These are phyloP conservation scores for Thermophis baileyi DNA, from an alignment of 2,113 vertebrate species.

Conservation along the genomic window DNA sequence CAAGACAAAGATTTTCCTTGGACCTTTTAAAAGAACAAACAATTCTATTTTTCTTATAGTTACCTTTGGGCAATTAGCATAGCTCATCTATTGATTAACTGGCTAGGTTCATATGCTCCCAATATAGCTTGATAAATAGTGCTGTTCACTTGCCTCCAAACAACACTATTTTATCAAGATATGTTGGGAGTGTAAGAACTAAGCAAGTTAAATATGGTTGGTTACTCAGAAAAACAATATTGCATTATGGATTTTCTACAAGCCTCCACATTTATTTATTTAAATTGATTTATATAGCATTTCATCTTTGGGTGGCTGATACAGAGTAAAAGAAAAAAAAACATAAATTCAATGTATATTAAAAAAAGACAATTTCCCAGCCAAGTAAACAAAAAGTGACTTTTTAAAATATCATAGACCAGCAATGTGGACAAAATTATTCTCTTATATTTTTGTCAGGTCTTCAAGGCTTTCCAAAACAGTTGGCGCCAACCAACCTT, in stretches of 20 bases:
- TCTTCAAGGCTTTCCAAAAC: not conserved
- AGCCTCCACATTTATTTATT: not conserved
- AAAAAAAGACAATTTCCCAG: not conserved
- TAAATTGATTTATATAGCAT: not conserved
- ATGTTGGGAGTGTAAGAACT: not conserved
- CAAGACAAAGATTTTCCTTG: constrained; percentile 6
- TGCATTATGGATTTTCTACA: not conserved
- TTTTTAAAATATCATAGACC: not conserved
- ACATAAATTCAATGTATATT: not conserved
- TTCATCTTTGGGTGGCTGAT: not conserved
- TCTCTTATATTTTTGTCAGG: not conserved
- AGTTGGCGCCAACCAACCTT: not conserved
- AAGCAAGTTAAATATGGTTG: not conserved
- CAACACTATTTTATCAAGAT: not conserved
- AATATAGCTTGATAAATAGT: constrained; percentile 37
- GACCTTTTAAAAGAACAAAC: constrained; percentile 9
- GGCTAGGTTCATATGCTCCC: constrained; percentile 20
- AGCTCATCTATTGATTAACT: not conserved
- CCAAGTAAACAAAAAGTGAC: not conserved
- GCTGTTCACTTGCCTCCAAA: constrained; percentile 31
- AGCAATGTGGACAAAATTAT: not conserved
- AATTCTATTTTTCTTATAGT: not conserved
- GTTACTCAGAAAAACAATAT: not conserved
- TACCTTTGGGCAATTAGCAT: constrained; percentile 23
- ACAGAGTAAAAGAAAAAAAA: not conserved